Percentiles rank a stretch among this genome's conserved stretches.
phyloP scores from a whole-genome alignment of 2,797 vertebrate species.

The Danionella dracula region DNA sequence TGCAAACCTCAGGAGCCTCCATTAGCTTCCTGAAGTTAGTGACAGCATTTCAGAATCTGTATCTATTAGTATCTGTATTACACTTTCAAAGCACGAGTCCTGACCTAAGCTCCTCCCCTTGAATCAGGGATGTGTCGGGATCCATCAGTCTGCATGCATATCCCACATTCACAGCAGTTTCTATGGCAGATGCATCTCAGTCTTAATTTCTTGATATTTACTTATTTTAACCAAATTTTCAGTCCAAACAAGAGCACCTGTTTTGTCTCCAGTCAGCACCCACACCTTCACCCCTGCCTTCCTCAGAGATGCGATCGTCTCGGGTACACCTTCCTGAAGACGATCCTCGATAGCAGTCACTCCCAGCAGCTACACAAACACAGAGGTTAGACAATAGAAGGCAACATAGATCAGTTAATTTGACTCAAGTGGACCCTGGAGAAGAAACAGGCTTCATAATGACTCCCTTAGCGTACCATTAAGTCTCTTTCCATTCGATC shows the following conservation, averaged over 20 bases:
- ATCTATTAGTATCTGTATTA: constrained; percentile 3
- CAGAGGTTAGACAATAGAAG: neutral
- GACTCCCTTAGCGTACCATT: constrained; percentile 61
- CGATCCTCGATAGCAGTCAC: constrained; percentile 90
- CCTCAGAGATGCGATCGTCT: constrained; percentile 82
- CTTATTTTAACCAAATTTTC: neutral
- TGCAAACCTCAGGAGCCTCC: constrained; percentile 56
- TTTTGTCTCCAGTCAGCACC: constrained; percentile 94
- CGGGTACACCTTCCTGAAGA: constrained; percentile 82
- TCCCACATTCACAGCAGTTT: constrained; percentile 87
- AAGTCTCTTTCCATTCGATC: constrained; percentile 82
- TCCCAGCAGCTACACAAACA: constrained; percentile 76
- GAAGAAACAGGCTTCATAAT: neutral
- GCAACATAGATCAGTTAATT: neutral
- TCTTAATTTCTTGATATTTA: neutral
- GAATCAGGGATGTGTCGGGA: constrained; percentile 75
- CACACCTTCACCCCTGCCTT: constrained; percentile 86
- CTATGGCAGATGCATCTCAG: constrained; percentile 55
- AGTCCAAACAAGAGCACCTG: constrained; percentile 67
- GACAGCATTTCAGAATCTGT: constrained; percentile 28
- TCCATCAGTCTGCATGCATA: constrained; percentile 86
- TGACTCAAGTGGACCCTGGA: neutral
- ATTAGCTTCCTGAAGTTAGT: constrained; percentile 64
- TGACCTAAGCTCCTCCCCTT: constrained; percentile 83
- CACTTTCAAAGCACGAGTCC: no score